Evolutionary conservation across 2,888 invertebrate species (phyloP), one percentile per base, ranked within the genome.

Genomic region (Chesias legatella): DNA sequence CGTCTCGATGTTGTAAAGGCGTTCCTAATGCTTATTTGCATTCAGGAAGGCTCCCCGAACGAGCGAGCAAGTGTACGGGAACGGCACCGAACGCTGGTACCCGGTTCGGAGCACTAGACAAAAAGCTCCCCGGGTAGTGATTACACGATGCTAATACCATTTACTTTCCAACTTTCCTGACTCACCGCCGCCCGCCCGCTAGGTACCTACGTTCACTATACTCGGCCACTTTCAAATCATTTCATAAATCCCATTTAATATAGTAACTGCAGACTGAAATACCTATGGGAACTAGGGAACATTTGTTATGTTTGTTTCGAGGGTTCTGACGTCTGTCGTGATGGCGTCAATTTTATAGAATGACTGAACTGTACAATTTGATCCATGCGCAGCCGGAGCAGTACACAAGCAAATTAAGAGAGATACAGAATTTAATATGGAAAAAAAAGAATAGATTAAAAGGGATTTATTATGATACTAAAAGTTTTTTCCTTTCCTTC

Each of bases 91-190:
- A 60, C 61, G 70, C 62, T 60, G 62, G 63, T 67, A 65, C 63
- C 59, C 66, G 60, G 69, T 66, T 72, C 64, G 52, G 63, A 69
- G 68, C 69, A 63, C 70, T 72, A 77, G 76, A 78, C 71, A 60
- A 63, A 85, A 63, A 63, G 81, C 82, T 85, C 85, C 86, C 86
- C 63, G 68, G 86, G 71, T 73, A 79, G 86, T 83, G 83, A 88
- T 88, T 86, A 86, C 78, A 78, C 81, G 77, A 79, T 81, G 82
- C 82, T 85, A 85, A 86, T 88, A 84, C 79, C 85, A 80, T 85
- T 85, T 84, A 85, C 83, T 83, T 84, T 82, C 78, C 71, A 79
- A 82, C 82, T 82, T 85, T 72, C 75, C 77, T 78, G 78, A 74
- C 77, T 81, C 77, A 74, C 79, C 78, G 73, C 74, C 79, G 77